Percentiles rank a stretch among this genome's conserved stretches.
Conservation (phyloP, 2,797 vertebrate genomes). For the Tarsius wallacei region DNA sequence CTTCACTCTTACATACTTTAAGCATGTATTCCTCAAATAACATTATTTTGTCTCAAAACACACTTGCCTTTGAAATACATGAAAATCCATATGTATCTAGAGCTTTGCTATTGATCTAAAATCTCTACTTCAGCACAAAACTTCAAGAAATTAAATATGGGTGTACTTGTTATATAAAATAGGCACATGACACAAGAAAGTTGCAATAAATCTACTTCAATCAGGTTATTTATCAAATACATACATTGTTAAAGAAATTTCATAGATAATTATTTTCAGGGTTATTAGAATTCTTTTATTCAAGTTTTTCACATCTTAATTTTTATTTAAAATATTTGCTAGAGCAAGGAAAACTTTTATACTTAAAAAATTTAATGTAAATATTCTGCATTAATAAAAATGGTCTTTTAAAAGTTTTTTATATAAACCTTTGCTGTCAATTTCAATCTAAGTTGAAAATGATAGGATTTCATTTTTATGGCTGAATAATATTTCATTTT, state of each 20-base stretch:
- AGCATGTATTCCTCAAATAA: neutral
- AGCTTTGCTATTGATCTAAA: constrained; percentile 2
- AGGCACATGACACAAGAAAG: neutral
- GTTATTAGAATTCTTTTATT: neutral
- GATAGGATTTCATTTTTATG: neutral
- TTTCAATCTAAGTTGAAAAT: neutral
- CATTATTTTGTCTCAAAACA: constrained; percentile 7
- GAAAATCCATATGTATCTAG: constrained; percentile 29
- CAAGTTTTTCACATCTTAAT: neutral
- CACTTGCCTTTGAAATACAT: neutral
- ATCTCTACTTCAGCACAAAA: neutral
- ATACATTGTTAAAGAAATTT: neutral
- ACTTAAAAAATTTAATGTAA: constrained; percentile 5
- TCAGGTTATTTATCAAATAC: neutral
- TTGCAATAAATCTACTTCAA: neutral
- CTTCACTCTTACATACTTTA: neutral
- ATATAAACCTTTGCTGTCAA: neutral
- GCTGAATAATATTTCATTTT: neutral
- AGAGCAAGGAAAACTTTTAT: neutral
- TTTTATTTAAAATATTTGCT: constrained; percentile 33
- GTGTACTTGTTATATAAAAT: neutral
- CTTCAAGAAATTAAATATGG: constrained; percentile 3
- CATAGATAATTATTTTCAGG: neutral
- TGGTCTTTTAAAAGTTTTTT: neutral
- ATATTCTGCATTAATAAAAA: constrained; percentile 57